Evolutionary conservation across 2,797 vertebrate genomes (phyloP).

Genomic region (Coregonus sp.): DNA sequence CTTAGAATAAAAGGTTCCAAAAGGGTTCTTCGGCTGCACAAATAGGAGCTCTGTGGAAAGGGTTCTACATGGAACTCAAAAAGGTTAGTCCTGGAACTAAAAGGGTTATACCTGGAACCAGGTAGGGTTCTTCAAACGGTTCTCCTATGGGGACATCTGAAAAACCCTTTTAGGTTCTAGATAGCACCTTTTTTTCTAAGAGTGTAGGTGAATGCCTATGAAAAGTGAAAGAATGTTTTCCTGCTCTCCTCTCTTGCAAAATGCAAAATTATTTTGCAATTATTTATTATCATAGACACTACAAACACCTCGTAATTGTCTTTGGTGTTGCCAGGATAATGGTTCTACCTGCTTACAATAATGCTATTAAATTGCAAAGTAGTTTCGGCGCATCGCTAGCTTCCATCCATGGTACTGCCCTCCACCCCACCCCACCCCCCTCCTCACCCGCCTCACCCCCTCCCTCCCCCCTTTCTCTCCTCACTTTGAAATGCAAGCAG

Average conservation of each 20-base stretch:
- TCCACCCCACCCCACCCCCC: not conserved
- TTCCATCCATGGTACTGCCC: slow-evolving; percentile 18
- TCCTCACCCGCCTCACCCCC: not conserved
- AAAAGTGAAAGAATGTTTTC: slow-evolving; percentile 76
- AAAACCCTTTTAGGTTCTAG: too few species aligned
- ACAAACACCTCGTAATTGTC: slow-evolving; percentile 74
- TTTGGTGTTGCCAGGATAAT: slow-evolving; percentile 70
- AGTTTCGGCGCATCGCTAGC: slow-evolving; percentile 65
- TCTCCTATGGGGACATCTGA: too few species aligned
- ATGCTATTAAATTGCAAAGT: slow-evolving; percentile 79
- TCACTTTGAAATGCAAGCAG: slow-evolving; percentile 68
- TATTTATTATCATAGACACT: slow-evolving; percentile 75
- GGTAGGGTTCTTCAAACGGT: too few species aligned
- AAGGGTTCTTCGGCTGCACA: too few species aligned
- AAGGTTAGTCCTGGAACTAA: too few species aligned
- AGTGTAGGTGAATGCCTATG: slow-evolving; percentile 38
- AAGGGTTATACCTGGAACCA: too few species aligned
- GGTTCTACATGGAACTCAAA: too few species aligned
- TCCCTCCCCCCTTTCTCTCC: not conserved
- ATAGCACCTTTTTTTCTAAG: too few species aligned
- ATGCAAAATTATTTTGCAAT: slow-evolving; percentile 72
- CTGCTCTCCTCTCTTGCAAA: slow-evolving; percentile 62
- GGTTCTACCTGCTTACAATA: slow-evolving; percentile 74
- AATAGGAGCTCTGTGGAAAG: too few species aligned
- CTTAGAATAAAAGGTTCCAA: too few species aligned